Evolutionary conservation across 1,140 invertebrate genomes (phyloP).

Genomic region (Sogatella furcifera): DNA sequence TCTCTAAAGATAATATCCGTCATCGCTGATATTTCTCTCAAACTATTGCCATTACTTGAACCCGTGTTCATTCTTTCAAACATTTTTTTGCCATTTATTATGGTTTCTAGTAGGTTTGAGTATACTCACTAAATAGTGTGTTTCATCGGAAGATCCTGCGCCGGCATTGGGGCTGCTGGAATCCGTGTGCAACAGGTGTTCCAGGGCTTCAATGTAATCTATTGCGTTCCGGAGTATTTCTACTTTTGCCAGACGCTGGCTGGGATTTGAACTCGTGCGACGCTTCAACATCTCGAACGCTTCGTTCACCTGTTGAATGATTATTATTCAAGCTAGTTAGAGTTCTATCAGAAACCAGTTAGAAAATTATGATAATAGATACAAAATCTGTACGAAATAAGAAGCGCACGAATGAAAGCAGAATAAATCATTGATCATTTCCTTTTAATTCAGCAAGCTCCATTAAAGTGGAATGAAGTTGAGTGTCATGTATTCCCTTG

Average conservation of each 20-base stretch:
- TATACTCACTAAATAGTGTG: not conserved
- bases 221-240: slow-evolving; percentile 95
- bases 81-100: no score
- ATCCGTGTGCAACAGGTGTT: slow-evolving; percentile 59
- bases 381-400: no score
- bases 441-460: no score
- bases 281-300: slow-evolving; percentile 92
- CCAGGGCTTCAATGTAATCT: slow-evolving; percentile 93
- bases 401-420: no score
- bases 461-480: not conserved
- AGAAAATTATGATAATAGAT: not conserved
- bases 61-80: no score
- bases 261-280: slow-evolving; percentile 86
- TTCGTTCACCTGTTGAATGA: slow-evolving; percentile 76
- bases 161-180: not conserved
- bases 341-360: slow-evolving; percentile 12
- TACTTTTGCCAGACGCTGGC: slow-evolving; percentile 91
- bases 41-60: no score
- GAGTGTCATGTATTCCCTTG: no score
- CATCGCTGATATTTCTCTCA: no score
- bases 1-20: no score
- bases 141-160: not conserved
- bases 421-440: no score
- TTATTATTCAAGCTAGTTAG: no score
- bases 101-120: no score